Evolutionary conservation across 2,113 vertebrate genomes (phyloP).

Genomic region (Calidris pygmaea): DNA sequence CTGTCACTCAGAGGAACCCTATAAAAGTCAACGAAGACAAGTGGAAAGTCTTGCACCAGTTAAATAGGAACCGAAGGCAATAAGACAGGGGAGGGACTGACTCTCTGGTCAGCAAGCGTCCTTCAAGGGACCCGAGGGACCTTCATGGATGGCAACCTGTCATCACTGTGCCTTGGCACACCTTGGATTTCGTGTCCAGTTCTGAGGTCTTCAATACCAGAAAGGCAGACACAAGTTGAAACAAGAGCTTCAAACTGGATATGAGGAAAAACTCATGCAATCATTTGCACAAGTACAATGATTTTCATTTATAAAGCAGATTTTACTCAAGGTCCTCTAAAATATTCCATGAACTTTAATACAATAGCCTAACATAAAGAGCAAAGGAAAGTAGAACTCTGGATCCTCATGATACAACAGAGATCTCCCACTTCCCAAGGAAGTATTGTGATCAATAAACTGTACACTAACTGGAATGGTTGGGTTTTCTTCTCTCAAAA

Average conservation of each 20-base stretch:
- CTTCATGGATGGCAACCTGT: neutral
- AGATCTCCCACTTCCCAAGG: neutral
- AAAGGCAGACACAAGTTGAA: neutral
- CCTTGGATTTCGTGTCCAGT: neutral
- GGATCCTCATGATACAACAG: neutral
- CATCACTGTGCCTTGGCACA: neutral
- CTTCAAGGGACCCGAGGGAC: neutral
- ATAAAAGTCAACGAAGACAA: neutral
- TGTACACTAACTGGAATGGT: accelerated
- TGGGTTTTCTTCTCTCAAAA: neutral
- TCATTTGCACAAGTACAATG: neutral
- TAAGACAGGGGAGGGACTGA: neutral
- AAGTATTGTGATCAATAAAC: too few species aligned
- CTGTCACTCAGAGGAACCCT: neutral
- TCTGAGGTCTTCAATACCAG: neutral
- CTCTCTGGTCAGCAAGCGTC: neutral
- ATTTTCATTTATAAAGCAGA: neutral
- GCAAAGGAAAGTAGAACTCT: neutral
- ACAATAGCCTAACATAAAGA: neutral
- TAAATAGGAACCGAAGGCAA: neutral
- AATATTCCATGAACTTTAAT: neutral
- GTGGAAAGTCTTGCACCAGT: too few species aligned
- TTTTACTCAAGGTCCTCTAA: neutral
- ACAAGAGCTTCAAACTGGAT: neutral
- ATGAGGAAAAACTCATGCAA: neutral